Percentiles rank a stretch among this genome's conserved stretches.
These are phyloP conservation scores for Paraplagusia blochii DNA, from an alignment of 2,113 vertebrate genomes.

Conservation along the genomic window DNA sequence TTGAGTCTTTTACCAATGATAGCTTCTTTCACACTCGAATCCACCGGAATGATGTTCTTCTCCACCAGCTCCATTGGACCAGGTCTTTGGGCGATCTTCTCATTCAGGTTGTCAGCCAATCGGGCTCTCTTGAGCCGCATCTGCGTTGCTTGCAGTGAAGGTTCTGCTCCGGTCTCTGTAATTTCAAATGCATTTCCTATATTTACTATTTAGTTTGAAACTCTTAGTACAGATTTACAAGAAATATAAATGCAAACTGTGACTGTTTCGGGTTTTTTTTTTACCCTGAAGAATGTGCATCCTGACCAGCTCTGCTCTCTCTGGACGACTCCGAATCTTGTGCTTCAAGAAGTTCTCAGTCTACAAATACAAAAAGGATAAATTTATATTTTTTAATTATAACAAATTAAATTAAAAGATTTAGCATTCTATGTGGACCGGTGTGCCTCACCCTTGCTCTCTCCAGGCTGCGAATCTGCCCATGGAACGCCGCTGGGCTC, in stretches of 20 bases:
- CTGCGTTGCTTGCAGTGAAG: constrained; percentile 95
- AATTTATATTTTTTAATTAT: background rate
- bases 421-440: background rate
- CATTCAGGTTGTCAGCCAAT: constrained; percentile 94
- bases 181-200: constrained; percentile 1
- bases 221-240: background rate
- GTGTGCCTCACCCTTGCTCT: constrained; percentile 87
- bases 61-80: constrained; percentile 97
- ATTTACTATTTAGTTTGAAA: background rate
- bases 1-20: constrained; percentile 84
- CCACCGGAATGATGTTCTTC: constrained; percentile 96
- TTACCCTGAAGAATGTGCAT: constrained; percentile 99
- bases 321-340: constrained; percentile 95
- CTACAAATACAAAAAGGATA: constrained; percentile 61
- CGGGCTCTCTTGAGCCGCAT: constrained; percentile 94
- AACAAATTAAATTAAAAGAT: background rate
- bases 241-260: background rate
- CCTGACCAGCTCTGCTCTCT: constrained; percentile 93
- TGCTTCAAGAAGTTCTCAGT: constrained; percentile 99
- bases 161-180: constrained; percentile 92
- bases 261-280: background rate
- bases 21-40: constrained; percentile 91
- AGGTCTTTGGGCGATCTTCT: constrained; percentile 94
- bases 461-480: constrained; percentile 98
- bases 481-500: constrained; percentile 97